These are phyloP conservation scores for Alloplasta piceator DNA, from an alignment of 2,888 invertebrate genomes.

Conservation along the genomic window DNA sequence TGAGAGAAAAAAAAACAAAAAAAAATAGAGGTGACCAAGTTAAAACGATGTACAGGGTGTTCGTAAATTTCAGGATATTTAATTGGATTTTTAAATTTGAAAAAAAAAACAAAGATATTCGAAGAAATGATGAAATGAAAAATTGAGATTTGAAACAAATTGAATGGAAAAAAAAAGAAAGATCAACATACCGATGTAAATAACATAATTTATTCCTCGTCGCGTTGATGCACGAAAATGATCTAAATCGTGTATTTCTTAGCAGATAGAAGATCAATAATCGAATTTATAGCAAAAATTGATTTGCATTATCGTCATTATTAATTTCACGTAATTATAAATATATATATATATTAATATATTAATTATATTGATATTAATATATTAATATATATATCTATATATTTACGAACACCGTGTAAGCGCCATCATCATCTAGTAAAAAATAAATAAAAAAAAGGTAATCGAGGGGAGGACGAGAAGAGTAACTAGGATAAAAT, in stretches of 20 bases:
- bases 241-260: constrained; percentile 49
- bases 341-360: constrained; percentile 32
- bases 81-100: constrained; percentile 45
- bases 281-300: constrained; percentile 51
- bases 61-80: constrained; percentile 68
- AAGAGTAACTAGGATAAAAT: constrained; percentile 31
- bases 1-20: constrained; percentile 9
- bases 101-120: constrained; percentile 20
- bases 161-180: constrained; percentile 8
- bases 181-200: constrained; percentile 60
- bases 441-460: constrained; percentile 25
- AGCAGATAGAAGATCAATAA: constrained; percentile 43
- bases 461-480: constrained; percentile 3
- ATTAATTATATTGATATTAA: too few relatives aligned
- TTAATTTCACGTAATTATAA: constrained; percentile 20
- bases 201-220: constrained; percentile 62
- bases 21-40: constrained; percentile 47
- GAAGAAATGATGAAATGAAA: constrained; percentile 51
- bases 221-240: constrained; percentile 48
- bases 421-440: constrained; percentile 54
- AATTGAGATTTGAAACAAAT: constrained; percentile 22
- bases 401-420: constrained; percentile 61
- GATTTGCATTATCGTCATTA: constrained; percentile 49
- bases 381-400: constrained; percentile 15
- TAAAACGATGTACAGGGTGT: constrained; percentile 68